Base-by-base conservation (phyloP, 1,140 invertebrate genomes). In the Heliconius hewitsoni region DNA sequence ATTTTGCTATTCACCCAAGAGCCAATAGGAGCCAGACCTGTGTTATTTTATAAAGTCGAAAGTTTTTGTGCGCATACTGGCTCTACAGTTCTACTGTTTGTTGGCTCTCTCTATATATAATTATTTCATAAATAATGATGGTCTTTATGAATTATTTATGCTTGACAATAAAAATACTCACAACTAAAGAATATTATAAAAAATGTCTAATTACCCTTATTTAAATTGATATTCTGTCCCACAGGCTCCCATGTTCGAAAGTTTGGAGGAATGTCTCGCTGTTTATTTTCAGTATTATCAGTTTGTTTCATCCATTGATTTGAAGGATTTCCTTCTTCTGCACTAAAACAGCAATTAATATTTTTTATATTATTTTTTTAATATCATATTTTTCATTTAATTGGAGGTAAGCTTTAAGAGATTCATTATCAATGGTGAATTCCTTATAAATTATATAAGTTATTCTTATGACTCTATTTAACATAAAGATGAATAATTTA, bases 201-300 rank as follows among this genome's bases (percentile, higher is more conserved):
- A 34, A 66, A 27, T 60, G 23, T 3, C 3, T 46, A 66, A 71
- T 74, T 55, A 91, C 90, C 84, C 37, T 84, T 66, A 71, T n/a
- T 50, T 9, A 72, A 19, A 50, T 82, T 79, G 37, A 30, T 85
- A 23, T 75, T 80, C 37, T 81, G 86, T 34, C 73, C 84, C 19
- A 88, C 87, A 39, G 82, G 74, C 76, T 94, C 92, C 91, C 91
- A 94, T 55, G 86, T 76, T 50, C 90, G 84, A 76, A 93, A 94
- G 75, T 94, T 75, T 27, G 86, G 76, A 23, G 91, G 91, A 52
- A 89, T 82, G 70, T 83, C 80, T 66, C 72, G 57, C 5, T 76
- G 71, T 52, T 75, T 80, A 27, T 77, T 83, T 74, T 81, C 80
- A 78, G 72, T 71, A 60, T 39, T 46, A 73, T 75, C 50, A 76